A percentile compares a stretch with the other conserved stretches of the same genome.
These are phyloP conservation scores for Rhynchotus rufescens DNA, from an alignment of 2,797 vertebrate species.

Conservation along the genomic window DNA sequence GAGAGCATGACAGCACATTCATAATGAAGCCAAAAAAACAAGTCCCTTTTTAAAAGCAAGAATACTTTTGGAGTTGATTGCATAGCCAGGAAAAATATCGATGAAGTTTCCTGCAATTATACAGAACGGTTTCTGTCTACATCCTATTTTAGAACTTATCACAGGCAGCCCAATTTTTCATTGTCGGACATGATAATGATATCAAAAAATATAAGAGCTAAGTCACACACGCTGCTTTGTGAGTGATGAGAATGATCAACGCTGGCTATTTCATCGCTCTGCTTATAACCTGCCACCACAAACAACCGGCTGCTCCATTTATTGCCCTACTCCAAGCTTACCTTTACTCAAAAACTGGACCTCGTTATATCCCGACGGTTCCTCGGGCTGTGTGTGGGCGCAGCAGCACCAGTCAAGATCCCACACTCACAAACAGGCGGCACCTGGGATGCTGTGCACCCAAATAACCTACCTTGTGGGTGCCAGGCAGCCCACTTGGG, in stretches of 20 bases:
- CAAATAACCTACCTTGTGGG: background rate
- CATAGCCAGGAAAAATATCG: background rate
- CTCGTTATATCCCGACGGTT: background rate
- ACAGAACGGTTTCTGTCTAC: background rate
- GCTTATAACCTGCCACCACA: slow-evolving; percentile 16
- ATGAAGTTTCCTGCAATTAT: background rate
- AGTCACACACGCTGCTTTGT: background rate
- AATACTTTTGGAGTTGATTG: background rate
- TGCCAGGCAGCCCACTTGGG: background rate
- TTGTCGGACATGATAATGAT: background rate
- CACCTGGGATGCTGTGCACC: background rate
- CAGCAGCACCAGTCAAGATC: no score
- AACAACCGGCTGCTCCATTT: background rate
- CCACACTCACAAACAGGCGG: background rate
- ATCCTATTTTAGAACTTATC: background rate
- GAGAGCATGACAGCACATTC: background rate
- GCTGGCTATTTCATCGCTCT: background rate
- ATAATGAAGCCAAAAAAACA: background rate
- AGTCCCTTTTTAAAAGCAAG: background rate
- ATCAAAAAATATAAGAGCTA: background rate
- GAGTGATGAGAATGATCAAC: background rate
- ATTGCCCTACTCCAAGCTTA: background rate
- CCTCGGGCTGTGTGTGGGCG: background rate
- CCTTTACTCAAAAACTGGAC: background rate
- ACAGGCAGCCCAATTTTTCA: slow-evolving; percentile 1